Evolutionary conservation across 2,113 vertebrate species (phyloP).

Genomic region (Girardinichthys multiradiatus): DNA sequence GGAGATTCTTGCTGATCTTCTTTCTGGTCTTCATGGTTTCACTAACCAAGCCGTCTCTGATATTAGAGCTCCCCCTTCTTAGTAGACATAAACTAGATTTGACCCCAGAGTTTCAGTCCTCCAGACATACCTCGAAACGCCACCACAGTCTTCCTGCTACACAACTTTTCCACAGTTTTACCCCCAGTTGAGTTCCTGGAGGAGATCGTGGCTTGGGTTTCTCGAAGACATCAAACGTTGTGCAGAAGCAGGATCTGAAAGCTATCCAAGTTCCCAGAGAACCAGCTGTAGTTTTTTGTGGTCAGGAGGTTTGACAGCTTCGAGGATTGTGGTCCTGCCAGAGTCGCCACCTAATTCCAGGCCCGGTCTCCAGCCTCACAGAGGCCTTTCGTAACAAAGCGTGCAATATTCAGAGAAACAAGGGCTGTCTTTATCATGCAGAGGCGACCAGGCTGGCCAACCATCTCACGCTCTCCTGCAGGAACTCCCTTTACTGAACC

Average conservation of each 20-base stretch:
- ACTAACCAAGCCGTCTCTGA: neutral
- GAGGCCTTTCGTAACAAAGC: conserved; percentile 61
- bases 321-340: conserved; percentile 1
- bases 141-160: conserved; percentile 21
- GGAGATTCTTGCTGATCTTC: too few relatives aligned
- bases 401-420: conserved; percentile 79
- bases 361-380: conserved; percentile 41
- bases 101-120: neutral
- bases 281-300: neutral
- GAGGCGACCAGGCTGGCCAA: conserved; percentile 21
- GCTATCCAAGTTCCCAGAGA: neutral
- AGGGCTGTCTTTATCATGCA: conserved; percentile 67
- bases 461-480: neutral
- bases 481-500: neutral
- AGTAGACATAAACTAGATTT: neutral
- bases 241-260: neutral
- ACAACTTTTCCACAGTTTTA: neutral
- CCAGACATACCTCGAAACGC: neutral
- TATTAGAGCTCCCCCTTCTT: neutral
- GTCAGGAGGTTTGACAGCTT: neutral
- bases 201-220: neutral
- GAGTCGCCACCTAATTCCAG: neutral
- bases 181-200: neutral
- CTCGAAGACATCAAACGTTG: neutral
- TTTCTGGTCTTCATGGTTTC: neutral